Evolutionary conservation across 64 coral and sea anemone genomes (phyloP).

Genomic region (Platygyra sinensis): DNA sequence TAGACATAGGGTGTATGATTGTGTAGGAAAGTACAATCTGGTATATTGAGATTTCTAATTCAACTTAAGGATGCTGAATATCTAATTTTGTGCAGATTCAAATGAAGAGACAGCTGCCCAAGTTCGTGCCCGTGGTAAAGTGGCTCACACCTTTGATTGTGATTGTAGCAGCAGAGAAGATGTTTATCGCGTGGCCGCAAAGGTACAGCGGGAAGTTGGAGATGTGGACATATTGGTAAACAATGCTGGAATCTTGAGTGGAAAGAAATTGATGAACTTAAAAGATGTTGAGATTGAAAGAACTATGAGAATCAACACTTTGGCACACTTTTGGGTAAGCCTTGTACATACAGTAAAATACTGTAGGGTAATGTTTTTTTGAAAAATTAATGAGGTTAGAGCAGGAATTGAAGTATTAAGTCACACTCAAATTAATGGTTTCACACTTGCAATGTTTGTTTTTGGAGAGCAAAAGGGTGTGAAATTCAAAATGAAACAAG

Average conservation of each 20-base stretch:
- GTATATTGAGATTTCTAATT: too few species aligned
- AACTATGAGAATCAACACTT: conserved; percentile 84
- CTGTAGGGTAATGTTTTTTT: too few species aligned
- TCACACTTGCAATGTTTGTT: too few species aligned
- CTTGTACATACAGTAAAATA: too few species aligned
- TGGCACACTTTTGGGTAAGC: conserved; percentile 95
- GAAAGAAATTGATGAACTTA: conserved; percentile 72
- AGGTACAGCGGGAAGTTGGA: conserved; percentile 75
- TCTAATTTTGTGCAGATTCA: conserved; percentile 11
- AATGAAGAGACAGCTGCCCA: conserved; percentile 76
- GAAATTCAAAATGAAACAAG: too few species aligned
- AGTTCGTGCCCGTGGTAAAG: conserved; percentile 54
- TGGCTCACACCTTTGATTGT: conserved; percentile 68
- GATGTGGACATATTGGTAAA: conserved; percentile 87
- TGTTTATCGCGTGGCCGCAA: conserved; percentile 43
- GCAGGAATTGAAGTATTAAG: too few species aligned
- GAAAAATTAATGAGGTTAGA: too few species aligned
- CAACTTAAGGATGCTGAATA: too few species aligned
- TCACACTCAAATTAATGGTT: too few species aligned
- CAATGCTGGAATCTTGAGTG: conserved; percentile 92
- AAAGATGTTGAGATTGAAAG: conserved; percentile 88
- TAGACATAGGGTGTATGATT: too few species aligned
- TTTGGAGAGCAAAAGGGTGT: too few species aligned
- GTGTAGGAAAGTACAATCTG: too few species aligned
- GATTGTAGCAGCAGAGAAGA: conserved; percentile 69